Evolutionary conservation across 2,113 vertebrate genomes (phyloP), one percentile per base, ranked within the genome.

Genomic region (Eidolon helvum): DNA sequence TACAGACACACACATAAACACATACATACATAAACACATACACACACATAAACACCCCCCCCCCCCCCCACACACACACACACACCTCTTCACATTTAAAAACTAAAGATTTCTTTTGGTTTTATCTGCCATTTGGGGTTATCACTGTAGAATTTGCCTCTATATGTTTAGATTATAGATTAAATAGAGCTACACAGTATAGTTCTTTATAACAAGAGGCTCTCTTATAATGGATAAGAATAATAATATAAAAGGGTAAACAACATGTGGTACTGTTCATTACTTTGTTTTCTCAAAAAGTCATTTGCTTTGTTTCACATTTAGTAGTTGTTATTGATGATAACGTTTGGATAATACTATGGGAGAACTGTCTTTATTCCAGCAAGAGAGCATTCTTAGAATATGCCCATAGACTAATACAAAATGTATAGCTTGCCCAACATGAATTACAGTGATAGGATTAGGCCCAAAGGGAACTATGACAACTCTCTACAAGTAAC

Each of bases 401-500:
- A 88, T 88, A 68, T 85, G 89, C 85, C 97, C 95, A 96, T 19
- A 78, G 96, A 97, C 95, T 65, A 69, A 87, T 83, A 97, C 96
- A 95, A 87, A 96, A 97, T 80, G 96, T 97, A 93, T 88, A 69
- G 77, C 95, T 97, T 96, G 96, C 98, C 97, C 96, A 97, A 97
- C 98, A 97, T 72, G 98, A 97, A 96, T 97, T 69, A 92, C 94
- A 38, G 92, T 93, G 96, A 97, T 96, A 98, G 97, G 96, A 97
- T 96, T 96, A 96, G 89, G 95, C 82, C 98, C 97, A 87, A 93
- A 96, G 97, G 98, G 97, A 97, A 69, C 74, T 55, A 38, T 63
- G 96, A 98, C 97, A 98, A 95, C 89, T 80, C 93, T 95, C 94
- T 97, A 98, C 98, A 97, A 98, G 97, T 69, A 94, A 94, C 95